Evolutionary conservation across 2,113 vertebrate species (phyloP).

Genomic region (Halichoerus grypus): DNA sequence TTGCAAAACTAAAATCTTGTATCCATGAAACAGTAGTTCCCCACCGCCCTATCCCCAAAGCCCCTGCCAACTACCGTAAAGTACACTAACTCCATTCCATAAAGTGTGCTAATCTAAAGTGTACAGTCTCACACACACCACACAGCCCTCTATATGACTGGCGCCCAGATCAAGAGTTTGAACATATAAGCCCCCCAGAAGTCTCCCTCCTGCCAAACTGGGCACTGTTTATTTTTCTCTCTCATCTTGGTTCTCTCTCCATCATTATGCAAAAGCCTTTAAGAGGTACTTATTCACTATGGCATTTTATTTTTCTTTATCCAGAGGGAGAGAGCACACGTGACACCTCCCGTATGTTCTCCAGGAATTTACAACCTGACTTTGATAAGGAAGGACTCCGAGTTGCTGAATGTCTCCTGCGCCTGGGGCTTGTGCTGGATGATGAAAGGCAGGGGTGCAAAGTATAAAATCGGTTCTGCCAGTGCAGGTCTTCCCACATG

Average conservation of each 20-base stretch:
- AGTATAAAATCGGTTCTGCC: fast-evolving
- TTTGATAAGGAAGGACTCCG: conserved; percentile 20
- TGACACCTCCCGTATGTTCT: conserved; percentile 25
- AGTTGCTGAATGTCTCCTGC: not conserved
- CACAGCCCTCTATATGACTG: too few species aligned
- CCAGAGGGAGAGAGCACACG: conserved; percentile 62
- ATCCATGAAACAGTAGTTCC: not conserved
- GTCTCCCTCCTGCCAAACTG: not conserved
- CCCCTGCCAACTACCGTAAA: not conserved
- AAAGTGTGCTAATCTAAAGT: not conserved
- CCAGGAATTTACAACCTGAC: conserved; percentile 50
- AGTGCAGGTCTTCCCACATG: fast-evolving
- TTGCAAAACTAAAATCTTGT: not conserved
- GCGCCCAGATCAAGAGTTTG: not conserved
- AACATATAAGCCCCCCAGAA: not conserved
- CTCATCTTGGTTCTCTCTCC: conserved; percentile 1
- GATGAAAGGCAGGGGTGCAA: fast-evolving
- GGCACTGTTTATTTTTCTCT: not conserved
- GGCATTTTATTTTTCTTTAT: conserved; percentile 75
- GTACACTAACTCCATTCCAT: not conserved
- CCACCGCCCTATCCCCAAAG: not conserved
- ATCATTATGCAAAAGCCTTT: conserved; percentile 44
- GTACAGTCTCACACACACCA: too few species aligned
- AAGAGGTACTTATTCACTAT: conserved; percentile 69
- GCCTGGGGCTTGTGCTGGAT: too few species aligned